Percentiles rank a stretch among this genome's conserved stretches.
phyloP scores from a whole-genome alignment of 2,797 vertebrate genomes.

The Arremon brunneinucha region DNA sequence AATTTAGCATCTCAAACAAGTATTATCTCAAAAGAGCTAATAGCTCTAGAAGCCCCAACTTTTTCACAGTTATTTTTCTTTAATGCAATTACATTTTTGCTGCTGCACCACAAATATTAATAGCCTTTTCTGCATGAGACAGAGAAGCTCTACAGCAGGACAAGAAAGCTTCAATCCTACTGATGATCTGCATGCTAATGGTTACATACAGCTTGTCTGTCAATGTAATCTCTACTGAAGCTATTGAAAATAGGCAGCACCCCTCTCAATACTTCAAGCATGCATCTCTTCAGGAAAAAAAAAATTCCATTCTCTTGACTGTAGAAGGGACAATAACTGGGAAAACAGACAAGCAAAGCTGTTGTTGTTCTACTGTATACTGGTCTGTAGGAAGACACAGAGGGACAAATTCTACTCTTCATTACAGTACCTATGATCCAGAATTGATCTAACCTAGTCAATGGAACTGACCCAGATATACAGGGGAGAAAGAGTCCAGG shows the following conservation, averaged over 20 bases:
- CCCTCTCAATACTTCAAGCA: background rate
- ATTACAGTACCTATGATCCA: background rate
- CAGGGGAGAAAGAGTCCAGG: background rate
- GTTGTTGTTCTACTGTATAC: background rate
- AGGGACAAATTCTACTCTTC: background rate
- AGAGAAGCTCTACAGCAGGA: background rate
- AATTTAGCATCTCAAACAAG: background rate
- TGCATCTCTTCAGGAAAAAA: background rate
- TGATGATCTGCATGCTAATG: background rate
- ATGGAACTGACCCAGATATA: background rate
- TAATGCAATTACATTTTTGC: background rate
- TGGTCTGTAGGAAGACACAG: background rate
- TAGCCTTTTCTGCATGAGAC: background rate
- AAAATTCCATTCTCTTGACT: background rate
- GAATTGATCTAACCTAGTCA: background rate
- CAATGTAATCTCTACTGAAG: background rate
- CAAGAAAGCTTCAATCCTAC: background rate
- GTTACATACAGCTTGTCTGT: background rate
- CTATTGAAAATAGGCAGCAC: background rate
- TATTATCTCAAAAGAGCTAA: slow-evolving; percentile 2
- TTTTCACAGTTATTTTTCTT: background rate
- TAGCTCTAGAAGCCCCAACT: background rate
- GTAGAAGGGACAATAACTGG: background rate
- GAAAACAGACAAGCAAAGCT: background rate
- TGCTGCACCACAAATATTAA: slow-evolving; percentile 20